Evolutionary conservation across 2,797 vertebrate genomes (phyloP), one percentile per base, ranked within the genome.

Genomic region (Argya squamiceps): DNA sequence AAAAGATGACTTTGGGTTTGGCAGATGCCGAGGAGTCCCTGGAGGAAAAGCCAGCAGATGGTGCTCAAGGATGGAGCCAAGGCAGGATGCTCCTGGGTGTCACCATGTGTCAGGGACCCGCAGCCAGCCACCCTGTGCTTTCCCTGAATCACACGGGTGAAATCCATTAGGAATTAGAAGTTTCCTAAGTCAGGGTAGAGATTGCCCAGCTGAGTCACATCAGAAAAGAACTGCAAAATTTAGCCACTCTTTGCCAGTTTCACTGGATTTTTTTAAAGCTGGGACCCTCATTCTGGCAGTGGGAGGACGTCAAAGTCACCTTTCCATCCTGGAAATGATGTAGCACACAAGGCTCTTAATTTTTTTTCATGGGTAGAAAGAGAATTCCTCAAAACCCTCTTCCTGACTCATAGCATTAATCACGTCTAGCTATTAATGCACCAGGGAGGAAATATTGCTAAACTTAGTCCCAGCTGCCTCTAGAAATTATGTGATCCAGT

Each of bases 351-450:
- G 22, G 17, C 6, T 60, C 70, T 77, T 46, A 7, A 34, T 39
- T 84, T 73, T 69, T 69, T 37, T 19, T 79, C 2, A 2, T 78
- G 84, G 79, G 52, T 85, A 82, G 82, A 86, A 91, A 77, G 46
- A 88, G 43, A 65, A 89, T 96, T 97, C 95, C 93, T 96, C 65
- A 96, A 96, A 95, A 92, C 71, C 81, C 15, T 92, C 68, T 68
- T 81, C 80, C 79, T 93, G 94, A 94, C 47, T 93, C 96, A 93
- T 27, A 32, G 55, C 55, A 34, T 93, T 97, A 90, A 93, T 93
- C 91, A 94, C 1, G 1, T 89, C 84, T 91, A 20, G 70, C 87
- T 92, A 58, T 84, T 91, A 86, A 89, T 65, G 63, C 78, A 76
- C 43, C 15, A 65, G 70, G 67, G 94, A 96, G 86, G 60, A 67